Conservation (phyloP, 2,113 vertebrate genomes). For the Centropristis striata region DNA sequence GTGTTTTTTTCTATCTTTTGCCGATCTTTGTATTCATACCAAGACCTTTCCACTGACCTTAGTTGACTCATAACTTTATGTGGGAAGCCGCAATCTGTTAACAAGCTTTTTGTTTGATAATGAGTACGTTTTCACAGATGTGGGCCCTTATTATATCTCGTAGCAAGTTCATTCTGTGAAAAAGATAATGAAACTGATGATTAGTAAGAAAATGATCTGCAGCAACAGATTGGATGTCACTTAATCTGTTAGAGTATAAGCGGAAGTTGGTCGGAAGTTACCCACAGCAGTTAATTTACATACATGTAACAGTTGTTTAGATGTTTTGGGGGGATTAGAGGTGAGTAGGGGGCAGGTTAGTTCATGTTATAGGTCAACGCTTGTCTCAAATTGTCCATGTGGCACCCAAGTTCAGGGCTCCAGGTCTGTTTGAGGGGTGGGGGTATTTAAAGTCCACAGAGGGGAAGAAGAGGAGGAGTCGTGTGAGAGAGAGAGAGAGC, state of each 20-base stretch:
- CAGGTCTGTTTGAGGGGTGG: slow-evolving; percentile 25
- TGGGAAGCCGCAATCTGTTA: background rate
- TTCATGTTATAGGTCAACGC: background rate
- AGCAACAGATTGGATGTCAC: background rate
- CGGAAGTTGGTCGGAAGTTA: background rate
- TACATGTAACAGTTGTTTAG: background rate
- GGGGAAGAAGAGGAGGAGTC: background rate
- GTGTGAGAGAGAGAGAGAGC: background rate
- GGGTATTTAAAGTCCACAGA: slow-evolving; percentile 60
- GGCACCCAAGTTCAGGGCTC: slow-evolving; percentile 54
- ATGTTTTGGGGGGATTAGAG: background rate
- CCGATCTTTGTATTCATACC: background rate
- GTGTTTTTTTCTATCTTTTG: background rate
- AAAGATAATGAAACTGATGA: background rate
- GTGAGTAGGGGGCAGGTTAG: background rate
- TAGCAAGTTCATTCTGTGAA: no score
- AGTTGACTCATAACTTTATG: background rate
- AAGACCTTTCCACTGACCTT: background rate
- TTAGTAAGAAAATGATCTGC: background rate
- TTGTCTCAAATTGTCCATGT: slow-evolving; percentile 36
- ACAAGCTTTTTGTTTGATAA: background rate
- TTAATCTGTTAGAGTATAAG: background rate
- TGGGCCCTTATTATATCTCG: background rate
- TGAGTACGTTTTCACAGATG: background rate
- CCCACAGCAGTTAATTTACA: no score